A percentile compares a stretch with the other conserved stretches of the same genome.
These are phyloP conservation scores for Ectemnius continuus DNA, from an alignment of 2,888 invertebrate species.

Conservation along the genomic window DNA sequence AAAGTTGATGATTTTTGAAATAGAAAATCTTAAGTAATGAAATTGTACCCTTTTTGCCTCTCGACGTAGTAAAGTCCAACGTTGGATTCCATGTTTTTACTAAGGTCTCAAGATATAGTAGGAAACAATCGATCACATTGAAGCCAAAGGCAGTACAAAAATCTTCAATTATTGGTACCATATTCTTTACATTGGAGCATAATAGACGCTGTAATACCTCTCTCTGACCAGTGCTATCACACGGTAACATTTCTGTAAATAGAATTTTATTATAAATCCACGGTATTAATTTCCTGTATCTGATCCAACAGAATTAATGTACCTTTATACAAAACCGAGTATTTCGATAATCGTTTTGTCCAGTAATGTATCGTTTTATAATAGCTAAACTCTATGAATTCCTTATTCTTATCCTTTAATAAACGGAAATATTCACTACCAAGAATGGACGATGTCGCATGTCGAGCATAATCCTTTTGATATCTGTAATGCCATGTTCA, in stretches of 20 bases:
- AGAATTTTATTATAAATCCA: constrained; percentile 1
- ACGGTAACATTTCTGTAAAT: constrained; percentile 68
- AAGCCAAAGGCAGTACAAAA: constrained; percentile 78
- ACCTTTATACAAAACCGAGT: constrained; percentile 73
- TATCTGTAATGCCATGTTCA: constrained; percentile 41
- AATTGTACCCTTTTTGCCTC: constrained; percentile 53
- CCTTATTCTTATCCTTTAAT: constrained; percentile 42
- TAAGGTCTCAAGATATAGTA: constrained; percentile 73
- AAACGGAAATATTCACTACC: constrained; percentile 68
- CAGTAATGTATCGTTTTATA: constrained; percentile 68
- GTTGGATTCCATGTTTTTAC: constrained; percentile 78
- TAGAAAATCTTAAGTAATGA: too few species aligned
- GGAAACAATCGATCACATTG: constrained; percentile 72
- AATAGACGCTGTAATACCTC: constrained; percentile 69
- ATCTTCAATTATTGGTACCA: constrained; percentile 72
- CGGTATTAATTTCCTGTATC: too few species aligned
- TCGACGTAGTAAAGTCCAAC: constrained; percentile 39
- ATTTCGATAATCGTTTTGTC: constrained; percentile 68
- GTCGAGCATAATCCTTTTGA: constrained; percentile 59
- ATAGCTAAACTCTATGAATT: constrained; percentile 46
- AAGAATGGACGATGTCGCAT: constrained; percentile 64
- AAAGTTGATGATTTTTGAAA: not conserved
- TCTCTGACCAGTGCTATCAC: constrained; percentile 60
- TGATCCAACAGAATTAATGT: not conserved
- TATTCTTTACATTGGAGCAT: constrained; percentile 59